These are phyloP conservation scores for Mythimna impura DNA, from an alignment of 2,888 invertebrate genomes.

Conservation along the genomic window DNA sequence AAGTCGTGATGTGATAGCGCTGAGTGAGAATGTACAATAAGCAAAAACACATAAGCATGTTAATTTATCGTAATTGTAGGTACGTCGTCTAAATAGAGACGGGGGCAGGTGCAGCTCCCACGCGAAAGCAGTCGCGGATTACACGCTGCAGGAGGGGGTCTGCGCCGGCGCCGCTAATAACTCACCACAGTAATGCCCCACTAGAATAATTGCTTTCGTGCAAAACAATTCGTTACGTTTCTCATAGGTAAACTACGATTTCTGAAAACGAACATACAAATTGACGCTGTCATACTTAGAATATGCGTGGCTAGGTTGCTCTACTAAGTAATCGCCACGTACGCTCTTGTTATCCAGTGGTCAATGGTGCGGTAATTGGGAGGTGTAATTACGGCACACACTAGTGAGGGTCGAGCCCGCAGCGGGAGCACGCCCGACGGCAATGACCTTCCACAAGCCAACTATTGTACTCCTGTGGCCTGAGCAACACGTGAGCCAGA, in stretches of 20 bases:
- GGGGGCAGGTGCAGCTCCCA: conserved; percentile 76
- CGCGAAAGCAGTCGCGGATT: conserved; percentile 72
- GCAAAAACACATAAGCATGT: conserved; percentile 72
- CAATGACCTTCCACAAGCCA: conserved; percentile 61
- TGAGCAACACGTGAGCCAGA: conserved; percentile 37
- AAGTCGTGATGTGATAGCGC: conserved; percentile 55
- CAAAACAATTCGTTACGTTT: conserved; percentile 44
- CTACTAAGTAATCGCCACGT: conserved; percentile 50
- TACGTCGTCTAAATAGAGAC: conserved; percentile 67
- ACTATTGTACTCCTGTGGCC: conserved; percentile 43
- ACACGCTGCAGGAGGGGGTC: conserved; percentile 44
- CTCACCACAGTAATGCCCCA: conserved; percentile 51
- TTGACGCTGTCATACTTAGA: conserved; percentile 23
- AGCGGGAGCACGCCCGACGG: conserved; percentile 53
- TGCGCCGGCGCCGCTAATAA: conserved; percentile 53
- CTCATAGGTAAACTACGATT: conserved; percentile 29
- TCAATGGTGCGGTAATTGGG: conserved; percentile 64
- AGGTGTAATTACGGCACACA: conserved; percentile 67
- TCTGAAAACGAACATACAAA: conserved; percentile 24
- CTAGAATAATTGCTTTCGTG: conserved; percentile 28
- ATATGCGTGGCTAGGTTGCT: conserved; percentile 49
- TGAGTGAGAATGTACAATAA: conserved; percentile 71
- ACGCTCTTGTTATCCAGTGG: conserved; percentile 51
- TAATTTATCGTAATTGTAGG: conserved; percentile 75
- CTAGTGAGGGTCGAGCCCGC: conserved; percentile 61